Base-by-base conservation (phyloP, 2,888 invertebrate species). In the Bimastos eiseni region DNA sequence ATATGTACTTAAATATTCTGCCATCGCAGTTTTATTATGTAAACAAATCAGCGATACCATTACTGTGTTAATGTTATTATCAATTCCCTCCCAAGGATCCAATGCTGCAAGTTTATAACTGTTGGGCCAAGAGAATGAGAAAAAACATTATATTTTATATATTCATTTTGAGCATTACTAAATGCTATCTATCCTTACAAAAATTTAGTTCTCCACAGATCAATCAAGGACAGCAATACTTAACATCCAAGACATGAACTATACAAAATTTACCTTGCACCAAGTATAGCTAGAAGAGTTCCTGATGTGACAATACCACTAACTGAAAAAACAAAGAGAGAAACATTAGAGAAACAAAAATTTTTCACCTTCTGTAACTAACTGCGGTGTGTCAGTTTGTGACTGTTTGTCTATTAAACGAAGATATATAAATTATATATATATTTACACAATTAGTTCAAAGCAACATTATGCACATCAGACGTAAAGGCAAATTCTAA, bases 281-380 rank as follows among this genome's bases (percentile, higher is more conserved):
- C 94, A 91, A 94, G 93, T 41, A 94, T 94, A 8, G 94, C 94
- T 90, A 94, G 90, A 24, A 94, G 92, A 15, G 93, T 93, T 17
- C 94, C 94, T 15, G 94, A 94, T 41, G 93, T 92, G 5, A 94
- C 94, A 30, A 93, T 91, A 30, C 94, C 94, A 91, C 91, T 93
- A 13, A 94, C 94, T 94, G 92, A 90, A 94, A 93, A 88, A 89
- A 88, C 19, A 37, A 17, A 86, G 37, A 34, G 33, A 86, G 37
- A 36, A 37, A 36, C 37, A 30, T 36, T 86, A 0, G 33, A n/a
- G n/a, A n/a, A n/a, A n/a, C n/a, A n/a, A n/a, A n/a, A n/a, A n/a
- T n/a, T n/a, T n/a, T n/a, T n/a, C n/a, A n/a, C n/a, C n/a, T n/a
- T n/a, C n/a, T n/a, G n/a, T n/a, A n/a, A n/a, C n/a, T n/a, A n/a